These are phyloP conservation scores for Xanthorhoe spadicearia DNA, from an alignment of 2,888 invertebrate species.

Conservation along the genomic window DNA sequence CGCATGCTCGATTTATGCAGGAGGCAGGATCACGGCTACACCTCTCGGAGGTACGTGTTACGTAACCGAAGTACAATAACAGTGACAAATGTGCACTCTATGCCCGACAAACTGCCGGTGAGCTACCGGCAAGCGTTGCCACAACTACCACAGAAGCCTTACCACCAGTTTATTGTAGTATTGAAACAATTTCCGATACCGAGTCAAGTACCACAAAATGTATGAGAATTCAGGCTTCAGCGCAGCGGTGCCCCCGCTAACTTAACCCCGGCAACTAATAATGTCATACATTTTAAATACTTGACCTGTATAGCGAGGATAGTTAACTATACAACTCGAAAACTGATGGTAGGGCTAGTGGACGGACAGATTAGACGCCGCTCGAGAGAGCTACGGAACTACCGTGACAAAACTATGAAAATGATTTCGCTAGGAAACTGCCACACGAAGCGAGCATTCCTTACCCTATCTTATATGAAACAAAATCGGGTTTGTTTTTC, in stretches of 20 bases:
- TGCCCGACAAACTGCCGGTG: constrained; percentile 39
- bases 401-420: constrained; percentile 14
- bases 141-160: constrained; percentile 18
- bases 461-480: neutral
- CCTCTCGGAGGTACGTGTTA: constrained; percentile 23
- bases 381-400: constrained; percentile 8
- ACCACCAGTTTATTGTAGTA: too few relatives aligned
- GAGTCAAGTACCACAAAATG: too few relatives aligned
- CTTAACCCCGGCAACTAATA: too few relatives aligned
- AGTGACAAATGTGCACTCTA: constrained; percentile 46
- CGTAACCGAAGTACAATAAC: constrained; percentile 46
- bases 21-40: constrained; percentile 48
- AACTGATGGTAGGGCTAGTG: too few relatives aligned
- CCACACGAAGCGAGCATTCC: neutral
- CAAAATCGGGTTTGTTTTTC: too few relatives aligned
- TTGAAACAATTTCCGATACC: too few relatives aligned
- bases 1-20: constrained; percentile 66
- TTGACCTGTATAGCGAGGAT: too few relatives aligned
- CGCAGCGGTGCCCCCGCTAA: too few relatives aligned
- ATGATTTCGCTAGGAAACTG: constrained; percentile 1
- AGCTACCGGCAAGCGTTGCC: constrained; percentile 32
- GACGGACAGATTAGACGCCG: constrained; percentile 22
- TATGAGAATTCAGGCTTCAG: too few relatives aligned
- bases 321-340: too few relatives aligned
- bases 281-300: too few relatives aligned